Evolutionary conservation across 2,888 invertebrate genomes (phyloP).

Genomic region (Pherbina coryleti): DNA sequence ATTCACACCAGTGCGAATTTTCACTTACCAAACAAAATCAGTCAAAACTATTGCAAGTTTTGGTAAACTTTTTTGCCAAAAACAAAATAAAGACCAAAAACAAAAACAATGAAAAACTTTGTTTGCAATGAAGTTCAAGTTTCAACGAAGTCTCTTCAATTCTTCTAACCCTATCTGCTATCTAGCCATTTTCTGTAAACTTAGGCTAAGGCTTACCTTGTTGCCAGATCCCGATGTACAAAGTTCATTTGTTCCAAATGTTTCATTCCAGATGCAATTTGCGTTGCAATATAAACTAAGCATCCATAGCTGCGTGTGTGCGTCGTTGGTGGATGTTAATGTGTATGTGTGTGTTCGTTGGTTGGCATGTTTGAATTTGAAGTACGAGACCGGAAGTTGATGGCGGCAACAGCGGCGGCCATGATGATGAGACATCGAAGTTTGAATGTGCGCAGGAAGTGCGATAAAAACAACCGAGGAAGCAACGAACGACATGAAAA

Average conservation of each 20-base stretch:
- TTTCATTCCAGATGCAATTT: slow-evolving; percentile 92
- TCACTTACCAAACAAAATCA: slow-evolving; percentile 8
- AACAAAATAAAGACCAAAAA: background rate
- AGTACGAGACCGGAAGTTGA: slow-evolving; percentile 30
- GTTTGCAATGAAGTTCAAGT: slow-evolving; percentile 16
- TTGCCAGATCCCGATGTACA: slow-evolving; percentile 88
- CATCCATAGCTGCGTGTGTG: slow-evolving; percentile 78
- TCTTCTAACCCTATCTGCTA: background rate
- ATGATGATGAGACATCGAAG: slow-evolving; percentile 30
- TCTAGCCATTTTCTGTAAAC: background rate
- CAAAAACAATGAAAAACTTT: background rate
- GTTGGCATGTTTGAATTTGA: background rate
- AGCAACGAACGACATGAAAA: slow-evolving; percentile 29
- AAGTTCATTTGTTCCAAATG: slow-evolving; percentile 87
- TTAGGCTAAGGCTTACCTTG: slow-evolving; percentile 73
- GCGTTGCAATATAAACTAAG: slow-evolving; percentile 87
- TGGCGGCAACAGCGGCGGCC: slow-evolving; percentile 29
- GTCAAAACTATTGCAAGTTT: slow-evolving; percentile 16
- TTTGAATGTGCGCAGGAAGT: slow-evolving; percentile 35
- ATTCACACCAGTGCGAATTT: slow-evolving; percentile 8
- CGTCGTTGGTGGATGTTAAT: background rate
- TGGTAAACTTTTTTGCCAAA: background rate
- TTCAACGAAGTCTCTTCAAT: background rate
- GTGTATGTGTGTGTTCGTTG: background rate
- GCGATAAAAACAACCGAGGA: slow-evolving; percentile 26